A percentile compares a stretch with the other conserved stretches of the same genome.
Conservation (phyloP, 2,797 vertebrate species). For the Gymnothorax javanicus region DNA sequence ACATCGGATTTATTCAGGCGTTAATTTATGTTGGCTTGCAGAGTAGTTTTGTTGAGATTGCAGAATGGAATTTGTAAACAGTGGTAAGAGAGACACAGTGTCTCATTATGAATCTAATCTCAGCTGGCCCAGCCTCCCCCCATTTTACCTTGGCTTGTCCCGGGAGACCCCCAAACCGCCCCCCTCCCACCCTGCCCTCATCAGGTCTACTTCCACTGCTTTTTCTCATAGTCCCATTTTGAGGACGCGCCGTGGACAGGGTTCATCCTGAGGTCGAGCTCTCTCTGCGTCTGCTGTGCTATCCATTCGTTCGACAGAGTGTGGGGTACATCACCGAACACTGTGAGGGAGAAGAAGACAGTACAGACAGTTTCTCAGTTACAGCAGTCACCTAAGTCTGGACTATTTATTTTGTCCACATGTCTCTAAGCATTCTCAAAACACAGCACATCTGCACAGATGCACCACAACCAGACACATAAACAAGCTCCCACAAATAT, state of each 20-base stretch:
- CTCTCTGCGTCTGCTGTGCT: constrained; percentile 58
- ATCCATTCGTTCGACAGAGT: constrained; percentile 58
- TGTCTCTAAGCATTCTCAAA: neutral
- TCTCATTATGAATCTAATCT: neutral
- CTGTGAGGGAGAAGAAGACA: constrained; percentile 50
- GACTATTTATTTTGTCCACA: neutral
- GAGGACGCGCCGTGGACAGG: constrained; percentile 51
- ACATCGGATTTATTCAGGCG: neutral
- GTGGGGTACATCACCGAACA: constrained; percentile 59
- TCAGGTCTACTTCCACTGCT: constrained; percentile 57
- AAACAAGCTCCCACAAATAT: neutral
- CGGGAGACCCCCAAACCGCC: neutral
- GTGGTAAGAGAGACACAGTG: neutral
- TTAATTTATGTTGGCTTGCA: neutral
- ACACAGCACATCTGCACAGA: neutral
- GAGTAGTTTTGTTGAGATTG: constrained; percentile 1
- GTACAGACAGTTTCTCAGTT: neutral
- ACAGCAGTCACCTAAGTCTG: neutral
- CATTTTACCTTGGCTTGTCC: neutral
- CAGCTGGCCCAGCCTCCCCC: neutral
- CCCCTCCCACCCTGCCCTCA: neutral
- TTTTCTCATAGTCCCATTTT: constrained; percentile 64
- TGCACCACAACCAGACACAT: neutral
- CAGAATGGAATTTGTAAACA: neutral
- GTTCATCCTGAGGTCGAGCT: constrained; percentile 63